Conservation (phyloP, 2,797 vertebrate species). For the Hybognathus amarus region DNA sequence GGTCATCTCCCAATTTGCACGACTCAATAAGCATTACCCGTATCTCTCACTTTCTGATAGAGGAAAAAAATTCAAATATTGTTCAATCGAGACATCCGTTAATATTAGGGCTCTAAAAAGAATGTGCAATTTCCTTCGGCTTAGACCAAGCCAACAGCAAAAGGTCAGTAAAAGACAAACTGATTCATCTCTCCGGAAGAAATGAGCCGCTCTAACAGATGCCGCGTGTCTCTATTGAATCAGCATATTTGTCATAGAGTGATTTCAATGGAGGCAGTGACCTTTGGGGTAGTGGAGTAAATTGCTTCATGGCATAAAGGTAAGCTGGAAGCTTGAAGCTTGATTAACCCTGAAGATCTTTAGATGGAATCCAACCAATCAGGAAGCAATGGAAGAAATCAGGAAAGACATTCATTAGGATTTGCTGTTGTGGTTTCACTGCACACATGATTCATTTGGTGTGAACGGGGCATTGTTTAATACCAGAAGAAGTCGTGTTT, state of each 20-base stretch:
- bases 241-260: slow-evolving; percentile 80
- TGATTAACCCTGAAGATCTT: slow-evolving; percentile 66
- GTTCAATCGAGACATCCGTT: slow-evolving; percentile 36
- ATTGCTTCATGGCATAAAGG: slow-evolving; percentile 73
- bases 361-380: slow-evolving; percentile 48
- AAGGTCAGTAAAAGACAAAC: slow-evolving; percentile 56
- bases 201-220: slow-evolving; percentile 35
- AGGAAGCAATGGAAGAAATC: slow-evolving; percentile 37
- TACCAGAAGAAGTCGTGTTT: neutral
- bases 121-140: slow-evolving; percentile 55
- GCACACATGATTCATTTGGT: neutral
- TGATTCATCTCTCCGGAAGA: slow-evolving; percentile 50
- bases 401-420: slow-evolving; percentile 18
- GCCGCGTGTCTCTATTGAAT: slow-evolving; percentile 63
- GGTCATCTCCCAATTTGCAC: neutral
- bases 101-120: slow-evolving; percentile 47
- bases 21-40: neutral
- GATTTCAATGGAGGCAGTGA: slow-evolving; percentile 75
- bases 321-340: slow-evolving; percentile 63
- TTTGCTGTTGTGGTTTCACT: neutral
- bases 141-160: slow-evolving; percentile 51
- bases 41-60: neutral
- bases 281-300: slow-evolving; percentile 78
- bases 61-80: slow-evolving; percentile 37
- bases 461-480: neutral